Base-by-base conservation (phyloP, 2,888 invertebrate genomes). In the Cecidostiba fungosa region DNA sequence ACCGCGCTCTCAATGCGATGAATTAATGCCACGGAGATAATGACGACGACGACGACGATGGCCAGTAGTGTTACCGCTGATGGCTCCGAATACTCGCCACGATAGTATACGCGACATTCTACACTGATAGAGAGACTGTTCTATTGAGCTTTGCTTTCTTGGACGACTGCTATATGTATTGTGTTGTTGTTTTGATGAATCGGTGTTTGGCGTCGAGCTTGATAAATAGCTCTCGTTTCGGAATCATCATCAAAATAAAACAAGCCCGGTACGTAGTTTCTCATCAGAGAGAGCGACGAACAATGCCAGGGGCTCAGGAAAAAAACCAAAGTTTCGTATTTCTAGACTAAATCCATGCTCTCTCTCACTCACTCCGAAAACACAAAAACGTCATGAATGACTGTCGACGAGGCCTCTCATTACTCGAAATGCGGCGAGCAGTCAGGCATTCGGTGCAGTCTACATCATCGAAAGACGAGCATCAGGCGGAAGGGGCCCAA, bases 1-100 rank as follows among this genome's bases (percentile, higher is more conserved):
- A 14, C 16, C 36, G 72, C 36, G 74, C 79, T 74, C 76, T 70
- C 83, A 80, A 80, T 74, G 72, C 83, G 29, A 72, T 59, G 76
- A 86, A 86, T 86, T 86, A 83, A 80, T 83, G 80, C 79, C 72
- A 66, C 62, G 77, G 69, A 77, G 86, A 74, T 54, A 82, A 47
- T 14, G 74, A 72, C 54, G 72, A n/a, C 23, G 19, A 66, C 47
- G 69, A 50, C 59, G 70, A 32, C 19, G 54, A 50, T n/a, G 19
- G 83, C 43, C 70, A n/a, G 8, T 14, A 10, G 3, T 50, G 59
- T n/a, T 59, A n/a, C 54, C n/a, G n/a, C 54, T 19, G 50, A 50
- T 50, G 62, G 62, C 23, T 23, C 29, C 66, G 66, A 66, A 66
- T 66, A 14, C 66, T 4, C 16, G 54, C n/a, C 23, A 16, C 54